A percentile compares a stretch with the other conserved stretches of the same genome.
Evolutionary conservation across 2,113 vertebrate genomes (phyloP).

Genomic region (Ginglymostoma cirratum): DNA sequence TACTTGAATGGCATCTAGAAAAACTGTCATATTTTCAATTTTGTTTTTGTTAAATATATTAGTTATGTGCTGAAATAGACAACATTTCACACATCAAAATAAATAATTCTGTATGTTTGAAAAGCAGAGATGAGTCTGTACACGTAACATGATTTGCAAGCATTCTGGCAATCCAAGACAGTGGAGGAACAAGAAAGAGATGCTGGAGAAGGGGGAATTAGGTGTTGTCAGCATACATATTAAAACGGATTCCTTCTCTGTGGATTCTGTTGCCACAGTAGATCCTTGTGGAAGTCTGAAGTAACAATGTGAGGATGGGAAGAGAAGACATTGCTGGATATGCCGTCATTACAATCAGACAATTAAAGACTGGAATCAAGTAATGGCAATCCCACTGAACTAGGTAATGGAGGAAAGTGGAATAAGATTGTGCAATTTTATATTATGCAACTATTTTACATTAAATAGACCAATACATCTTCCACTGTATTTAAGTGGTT

Average conservation of each 20-base stretch:
- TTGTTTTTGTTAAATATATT: not conserved
- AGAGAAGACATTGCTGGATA: not conserved
- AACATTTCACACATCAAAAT: not conserved
- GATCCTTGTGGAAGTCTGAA: not conserved
- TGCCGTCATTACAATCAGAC: not conserved
- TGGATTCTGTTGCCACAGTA: not conserved
- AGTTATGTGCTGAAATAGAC: not conserved
- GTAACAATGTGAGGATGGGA: not conserved
- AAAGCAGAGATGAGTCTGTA: not conserved
- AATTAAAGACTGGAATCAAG: not conserved
- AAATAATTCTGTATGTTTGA: not conserved
- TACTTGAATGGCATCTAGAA: not conserved
- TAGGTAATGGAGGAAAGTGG: not conserved
- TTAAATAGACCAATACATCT: not conserved
- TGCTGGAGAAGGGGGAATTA: not conserved
- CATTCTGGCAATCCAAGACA: not conserved
- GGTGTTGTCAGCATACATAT: not conserved
- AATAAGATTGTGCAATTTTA: not conserved
- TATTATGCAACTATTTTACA: not conserved
- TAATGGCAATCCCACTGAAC: not conserved
- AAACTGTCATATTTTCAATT: not conserved
- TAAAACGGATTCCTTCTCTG: not conserved
- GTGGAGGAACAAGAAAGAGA: not conserved
- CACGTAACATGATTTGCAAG: not conserved
- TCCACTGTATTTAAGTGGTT: not conserved